A percentile compares a stretch with the other conserved stretches of the same genome.
phyloP scores from a whole-genome alignment of 2,113 vertebrate genomes.

The Periophthalmodon schlosseri region DNA sequence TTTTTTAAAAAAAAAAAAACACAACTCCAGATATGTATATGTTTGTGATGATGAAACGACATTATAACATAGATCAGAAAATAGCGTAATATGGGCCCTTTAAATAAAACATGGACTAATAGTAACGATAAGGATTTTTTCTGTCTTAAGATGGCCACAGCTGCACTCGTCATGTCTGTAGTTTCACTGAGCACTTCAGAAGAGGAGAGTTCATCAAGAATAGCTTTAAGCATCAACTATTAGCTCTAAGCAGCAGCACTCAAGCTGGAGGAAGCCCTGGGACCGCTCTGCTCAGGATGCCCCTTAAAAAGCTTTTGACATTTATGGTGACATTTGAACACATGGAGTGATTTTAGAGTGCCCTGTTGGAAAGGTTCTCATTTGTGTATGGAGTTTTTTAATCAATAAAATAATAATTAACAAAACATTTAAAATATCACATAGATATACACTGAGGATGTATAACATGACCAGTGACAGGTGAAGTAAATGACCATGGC shows the following conservation, averaged over 20 bases:
- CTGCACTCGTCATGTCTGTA: background rate
- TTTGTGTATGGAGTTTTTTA: slow-evolving; percentile 29
- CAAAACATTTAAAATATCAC: background rate
- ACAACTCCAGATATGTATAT: too few species aligned
- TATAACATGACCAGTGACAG: too few species aligned
- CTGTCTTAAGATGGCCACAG: background rate
- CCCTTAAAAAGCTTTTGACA: slow-evolving; percentile 68
- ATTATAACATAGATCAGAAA: too few species aligned
- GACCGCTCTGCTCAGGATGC: slow-evolving; percentile 51
- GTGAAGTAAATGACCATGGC: too few species aligned
- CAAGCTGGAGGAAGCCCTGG: slow-evolving; percentile 32
- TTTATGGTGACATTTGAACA: slow-evolving; percentile 73
- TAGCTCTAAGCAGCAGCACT: slow-evolving; percentile 22
- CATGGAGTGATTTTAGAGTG: slow-evolving; percentile 56
- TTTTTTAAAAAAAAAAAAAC: too few species aligned
- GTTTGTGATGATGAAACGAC: too few species aligned
- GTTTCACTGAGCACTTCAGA: slow-evolving; percentile 21
- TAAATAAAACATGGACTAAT: too few species aligned
- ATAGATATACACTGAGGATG: too few species aligned
- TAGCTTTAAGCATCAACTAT: slow-evolving; percentile 61
- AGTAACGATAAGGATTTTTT: too few species aligned
- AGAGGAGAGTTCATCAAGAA: slow-evolving; percentile 59
- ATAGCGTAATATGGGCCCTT: too few species aligned
- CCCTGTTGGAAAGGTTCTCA: slow-evolving; percentile 45
- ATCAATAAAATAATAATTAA: background rate